Evolutionary conservation across 2,113 vertebrate species (phyloP).

Genomic region (Oceanodroma tethys): DNA sequence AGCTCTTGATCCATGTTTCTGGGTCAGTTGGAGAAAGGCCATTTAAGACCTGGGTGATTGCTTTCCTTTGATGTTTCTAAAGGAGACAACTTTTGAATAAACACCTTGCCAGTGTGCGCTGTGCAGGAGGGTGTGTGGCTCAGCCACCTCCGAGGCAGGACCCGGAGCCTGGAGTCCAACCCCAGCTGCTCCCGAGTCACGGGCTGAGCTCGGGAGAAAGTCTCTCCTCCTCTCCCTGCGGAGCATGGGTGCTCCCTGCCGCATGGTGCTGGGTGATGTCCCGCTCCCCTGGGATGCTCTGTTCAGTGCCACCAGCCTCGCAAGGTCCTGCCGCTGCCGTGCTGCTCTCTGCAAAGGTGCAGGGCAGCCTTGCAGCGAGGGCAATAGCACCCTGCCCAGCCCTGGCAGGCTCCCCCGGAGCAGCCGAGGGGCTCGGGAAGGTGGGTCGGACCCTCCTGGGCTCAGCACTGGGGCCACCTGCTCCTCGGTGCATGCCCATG

Average conservation of each 20-base stretch:
- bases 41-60: not conserved
- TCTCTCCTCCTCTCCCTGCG: not conserved
- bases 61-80: conserved; percentile 6
- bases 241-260: not conserved
- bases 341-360: not conserved
- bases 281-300: not conserved
- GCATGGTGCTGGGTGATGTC: not conserved
- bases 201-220: not conserved
- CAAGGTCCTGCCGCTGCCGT: not conserved
- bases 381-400: not conserved
- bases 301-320: not conserved
- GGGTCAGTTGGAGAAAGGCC: conserved; percentile 53
- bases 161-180: not conserved
- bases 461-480: not conserved
- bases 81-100: not conserved
- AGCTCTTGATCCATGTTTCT: conserved; percentile 41
- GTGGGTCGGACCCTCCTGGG: accelerated
- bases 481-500: not conserved
- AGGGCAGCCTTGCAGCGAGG: not conserved
- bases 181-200: not conserved
- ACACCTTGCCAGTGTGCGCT: not conserved
- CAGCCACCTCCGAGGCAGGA: not conserved
- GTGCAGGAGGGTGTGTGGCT: not conserved
- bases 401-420: not conserved
- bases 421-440: not conserved